Percentiles rank a stretch among this genome's conserved stretches.
Conservation (phyloP, 2,888 invertebrate species). For the Eurytoma adleriae region DNA sequence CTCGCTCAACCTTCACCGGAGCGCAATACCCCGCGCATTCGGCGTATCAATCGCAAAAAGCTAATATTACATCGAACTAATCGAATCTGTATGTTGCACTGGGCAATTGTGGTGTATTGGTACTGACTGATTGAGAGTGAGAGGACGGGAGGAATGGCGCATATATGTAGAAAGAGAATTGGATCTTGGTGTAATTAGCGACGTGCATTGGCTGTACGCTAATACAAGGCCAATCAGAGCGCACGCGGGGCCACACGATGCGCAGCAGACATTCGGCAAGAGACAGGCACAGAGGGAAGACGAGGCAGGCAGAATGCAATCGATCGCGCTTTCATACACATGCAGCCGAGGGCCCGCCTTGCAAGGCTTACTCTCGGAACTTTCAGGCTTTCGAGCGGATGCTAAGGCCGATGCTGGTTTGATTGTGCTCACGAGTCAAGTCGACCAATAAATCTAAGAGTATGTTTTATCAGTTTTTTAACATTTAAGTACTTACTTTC, state of each 20-base stretch:
- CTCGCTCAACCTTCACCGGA: neutral
- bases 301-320: slow-evolving; percentile 36
- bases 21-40: neutral
- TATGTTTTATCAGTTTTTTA: too few species aligned
- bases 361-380: neutral
- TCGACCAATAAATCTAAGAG: neutral
- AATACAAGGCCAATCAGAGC: neutral
- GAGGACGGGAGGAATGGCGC: neutral
- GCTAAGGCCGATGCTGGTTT: slow-evolving; percentile 20
- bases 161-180: neutral
- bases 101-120: neutral
- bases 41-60: slow-evolving; percentile 15
- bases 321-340: slow-evolving; percentile 33
- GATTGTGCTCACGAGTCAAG: slow-evolving; percentile 14
- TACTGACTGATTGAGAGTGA: neutral
- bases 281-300: slow-evolving; percentile 12
- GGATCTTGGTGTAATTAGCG: slow-evolving; percentile 35
- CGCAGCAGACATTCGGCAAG: slow-evolving; percentile 11
- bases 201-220: slow-evolving; percentile 9
- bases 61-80: too few species aligned
- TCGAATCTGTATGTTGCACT: too few species aligned
- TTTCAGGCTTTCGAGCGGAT: neutral
- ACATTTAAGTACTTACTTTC: too few species aligned
- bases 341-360: slow-evolving; percentile 2
- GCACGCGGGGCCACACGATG: neutral